Percentiles rank a stretch among this genome's conserved stretches.
Evolutionary conservation across 2,888 invertebrate genomes (phyloP).

Genomic region (Merodon equestris): DNA sequence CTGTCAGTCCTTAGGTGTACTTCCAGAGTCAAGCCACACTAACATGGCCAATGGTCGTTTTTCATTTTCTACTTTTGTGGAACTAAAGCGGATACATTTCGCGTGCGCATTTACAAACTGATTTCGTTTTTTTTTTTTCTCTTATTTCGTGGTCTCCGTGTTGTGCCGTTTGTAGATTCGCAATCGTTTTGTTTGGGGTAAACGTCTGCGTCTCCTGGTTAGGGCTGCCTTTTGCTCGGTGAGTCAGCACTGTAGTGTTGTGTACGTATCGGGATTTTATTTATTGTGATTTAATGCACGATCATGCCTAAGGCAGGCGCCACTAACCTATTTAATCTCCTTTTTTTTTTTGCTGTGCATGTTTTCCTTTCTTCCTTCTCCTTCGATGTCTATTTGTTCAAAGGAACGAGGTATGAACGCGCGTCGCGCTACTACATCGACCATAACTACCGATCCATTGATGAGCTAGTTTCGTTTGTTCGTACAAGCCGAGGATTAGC

Average conservation of each 20-base stretch:
- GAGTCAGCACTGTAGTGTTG: conserved; percentile 39
- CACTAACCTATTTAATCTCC: conserved; percentile 60
- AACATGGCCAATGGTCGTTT: conserved; percentile 31
- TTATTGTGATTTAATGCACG: conserved; percentile 65
- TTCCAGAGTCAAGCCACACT: conserved; percentile 1
- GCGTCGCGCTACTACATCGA: conserved; percentile 9
- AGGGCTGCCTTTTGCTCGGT: conserved; percentile 13
- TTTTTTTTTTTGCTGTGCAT: conserved; percentile 11
- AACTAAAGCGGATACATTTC: conserved; percentile 66
- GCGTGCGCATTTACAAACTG: conserved; percentile 57
- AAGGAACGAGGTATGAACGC: no score
- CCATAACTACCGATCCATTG: conserved; percentile 25
- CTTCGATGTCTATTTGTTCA: no score
- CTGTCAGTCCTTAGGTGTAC: conserved; percentile 17
- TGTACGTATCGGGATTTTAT: conserved; percentile 42
- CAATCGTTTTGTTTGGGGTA: conserved; percentile 52
- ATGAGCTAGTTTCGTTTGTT: conserved; percentile 30
- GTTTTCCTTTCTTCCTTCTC: no score
- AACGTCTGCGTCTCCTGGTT: conserved; percentile 31
- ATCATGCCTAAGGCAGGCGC: conserved; percentile 62
- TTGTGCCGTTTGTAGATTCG: conserved; percentile 37
- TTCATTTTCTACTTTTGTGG: conserved; percentile 61
- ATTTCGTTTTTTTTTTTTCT: conserved; percentile 44
- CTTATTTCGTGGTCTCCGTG: neutral
- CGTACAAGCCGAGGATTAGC: conserved; percentile 2